Base-by-base conservation (phyloP, 2,113 vertebrate species). In the Noctilio leporinus region DNA sequence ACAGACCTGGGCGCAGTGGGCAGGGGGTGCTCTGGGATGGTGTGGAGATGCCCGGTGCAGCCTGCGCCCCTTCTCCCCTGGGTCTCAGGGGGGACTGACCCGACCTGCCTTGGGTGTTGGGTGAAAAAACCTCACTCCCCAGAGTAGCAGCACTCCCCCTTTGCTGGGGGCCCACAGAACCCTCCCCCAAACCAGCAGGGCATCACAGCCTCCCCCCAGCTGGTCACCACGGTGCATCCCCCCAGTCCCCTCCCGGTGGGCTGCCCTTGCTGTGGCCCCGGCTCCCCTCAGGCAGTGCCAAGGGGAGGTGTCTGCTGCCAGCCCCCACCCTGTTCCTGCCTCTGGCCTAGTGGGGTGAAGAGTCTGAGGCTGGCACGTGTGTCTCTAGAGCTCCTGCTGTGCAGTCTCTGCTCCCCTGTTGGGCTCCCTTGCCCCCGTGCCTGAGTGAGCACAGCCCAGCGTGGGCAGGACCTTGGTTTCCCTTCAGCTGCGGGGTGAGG, bases 161-260 rank as follows among this genome's bases (percentile, higher is more conserved):
- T 30, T 28, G 62, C 75, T 40, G 69, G 47, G 35, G 1, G 30
- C 19, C 24, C 45, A 9, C 28, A 20, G 67, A 38, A 22, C 65
- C n/a, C 65, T 24, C 24, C 6, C 17, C 14, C 49, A 19, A 11
- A 9, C 30, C 65, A 20, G 26, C 30, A 26, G 81, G 92, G 33
- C 5, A 5, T 38, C 17, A 10, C 2, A 6, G 35, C 6, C 26
- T 19, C 24, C 7, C 0, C 8, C 14, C 45, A 24, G 22, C 65
- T 14, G 24, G 7, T 40, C 70, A 5, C 22, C 9, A 9, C 24
- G 0, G 38, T 0, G 4, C 24, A 1, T 11, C 57, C 55, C 22
- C 57, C 1, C 26, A 24, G 22, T 0, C 53, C 49, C 24, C 77
- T 45, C 53, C 86, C 26, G 77, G 17, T 3, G 10, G 10, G 57